Conservation (phyloP, 2,797 vertebrate genomes). For the Delichon dasypus region DNA sequence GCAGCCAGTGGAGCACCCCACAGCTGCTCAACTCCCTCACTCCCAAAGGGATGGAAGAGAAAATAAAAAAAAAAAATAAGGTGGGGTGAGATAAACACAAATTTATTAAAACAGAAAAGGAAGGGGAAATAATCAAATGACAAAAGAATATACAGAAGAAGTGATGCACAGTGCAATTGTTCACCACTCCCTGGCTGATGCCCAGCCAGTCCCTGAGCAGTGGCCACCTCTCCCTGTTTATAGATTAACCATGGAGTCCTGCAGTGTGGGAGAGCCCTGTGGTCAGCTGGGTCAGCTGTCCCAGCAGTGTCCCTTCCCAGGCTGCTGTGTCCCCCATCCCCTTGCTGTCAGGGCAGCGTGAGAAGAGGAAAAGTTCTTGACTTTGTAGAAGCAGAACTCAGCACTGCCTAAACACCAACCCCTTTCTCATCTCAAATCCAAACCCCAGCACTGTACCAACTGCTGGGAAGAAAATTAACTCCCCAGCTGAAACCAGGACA, state of each 20-base stretch:
- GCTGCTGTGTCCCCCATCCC: neutral
- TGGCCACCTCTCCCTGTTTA: neutral
- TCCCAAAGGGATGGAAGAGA: neutral
- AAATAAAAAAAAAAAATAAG: neutral
- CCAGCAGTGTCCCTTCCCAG: neutral
- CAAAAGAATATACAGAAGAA: neutral
- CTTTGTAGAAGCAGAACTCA: neutral
- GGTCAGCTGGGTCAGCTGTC: neutral
- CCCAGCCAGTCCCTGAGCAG: neutral
- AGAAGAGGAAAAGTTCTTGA: neutral
- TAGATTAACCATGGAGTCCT: neutral
- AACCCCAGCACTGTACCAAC: neutral
- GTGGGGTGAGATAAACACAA: neutral
- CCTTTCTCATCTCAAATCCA: neutral
- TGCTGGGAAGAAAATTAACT: neutral
- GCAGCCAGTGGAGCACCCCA: neutral
- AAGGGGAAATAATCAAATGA: neutral
- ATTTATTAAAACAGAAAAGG: neutral
- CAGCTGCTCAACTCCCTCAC: neutral
- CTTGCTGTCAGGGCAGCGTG: rapidly evolving
- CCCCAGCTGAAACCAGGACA: neutral
- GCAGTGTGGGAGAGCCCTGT: neutral
- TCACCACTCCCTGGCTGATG: rapidly evolving
- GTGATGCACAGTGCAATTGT: neutral
- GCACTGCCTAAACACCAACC: neutral